phyloP scores from a whole-genome alignment of 2,113 vertebrate species.

The Chascanopsetta lugubris region DNA sequence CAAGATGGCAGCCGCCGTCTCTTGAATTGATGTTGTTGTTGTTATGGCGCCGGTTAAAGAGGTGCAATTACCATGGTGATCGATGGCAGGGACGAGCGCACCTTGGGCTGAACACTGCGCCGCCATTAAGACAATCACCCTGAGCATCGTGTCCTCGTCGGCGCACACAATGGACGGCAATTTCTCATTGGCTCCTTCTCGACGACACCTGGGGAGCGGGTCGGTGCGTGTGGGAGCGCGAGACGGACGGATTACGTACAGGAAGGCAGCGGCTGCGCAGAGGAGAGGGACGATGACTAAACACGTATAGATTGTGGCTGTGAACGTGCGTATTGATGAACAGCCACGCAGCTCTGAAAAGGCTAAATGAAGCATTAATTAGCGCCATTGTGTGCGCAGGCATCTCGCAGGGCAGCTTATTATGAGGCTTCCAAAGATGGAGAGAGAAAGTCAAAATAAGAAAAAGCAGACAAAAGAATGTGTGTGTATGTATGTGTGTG shows the following conservation, averaged over 20 bases:
- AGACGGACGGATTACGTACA: background rate
- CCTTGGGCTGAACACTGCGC: background rate
- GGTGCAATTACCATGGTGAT: constrained; percentile 41
- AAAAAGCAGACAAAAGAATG: constrained; percentile 12
- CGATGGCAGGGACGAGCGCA: constrained; percentile 1
- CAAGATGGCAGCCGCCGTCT: constrained; percentile 47
- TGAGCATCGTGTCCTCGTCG: background rate
- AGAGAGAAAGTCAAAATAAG: constrained; percentile 28
- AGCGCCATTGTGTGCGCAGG: constrained; percentile 33
- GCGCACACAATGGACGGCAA: background rate
- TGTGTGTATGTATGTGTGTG: too few species aligned
- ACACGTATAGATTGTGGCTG: background rate
- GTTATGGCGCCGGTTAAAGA: constrained; percentile 31
- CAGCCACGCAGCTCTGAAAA: constrained; percentile 4
- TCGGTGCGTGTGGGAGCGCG: constrained; percentile 15
- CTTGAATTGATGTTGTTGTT: constrained; percentile 21
- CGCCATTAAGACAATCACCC: constrained; percentile 7
- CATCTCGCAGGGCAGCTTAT: constrained; percentile 23
- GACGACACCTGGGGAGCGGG: background rate
- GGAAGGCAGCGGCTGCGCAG: constrained; percentile 6
- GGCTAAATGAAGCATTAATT: constrained; percentile 61
- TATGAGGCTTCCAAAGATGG: constrained; percentile 7
- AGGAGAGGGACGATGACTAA: background rate
- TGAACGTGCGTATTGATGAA: constrained; percentile 9
- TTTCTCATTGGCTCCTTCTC: constrained; percentile 4